Base-by-base conservation (phyloP, 1,140 invertebrate species). In the Drosophila quadrilineata region DNA sequence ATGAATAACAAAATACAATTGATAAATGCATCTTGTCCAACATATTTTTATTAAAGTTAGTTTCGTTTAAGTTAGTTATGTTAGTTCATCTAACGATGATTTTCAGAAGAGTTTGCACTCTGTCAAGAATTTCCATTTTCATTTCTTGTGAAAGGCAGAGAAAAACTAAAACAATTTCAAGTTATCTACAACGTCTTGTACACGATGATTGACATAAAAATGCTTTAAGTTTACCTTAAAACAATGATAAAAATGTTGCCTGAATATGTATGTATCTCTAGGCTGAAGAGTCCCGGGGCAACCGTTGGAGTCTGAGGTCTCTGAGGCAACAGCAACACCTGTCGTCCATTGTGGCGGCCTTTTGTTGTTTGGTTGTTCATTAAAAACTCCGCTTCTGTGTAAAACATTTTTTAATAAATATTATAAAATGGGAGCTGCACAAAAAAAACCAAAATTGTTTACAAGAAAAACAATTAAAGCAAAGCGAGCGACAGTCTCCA, bases 371-470 rank as follows among this genome's bases (percentile, higher is more conserved):
- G 17, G 24, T 56, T 73, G 56, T 73, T 85, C 75, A 75, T 80
- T 74, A 38, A 74, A 79, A 80, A 57, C 60, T 75, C 66, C 71
- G 56, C 64, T 87, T 87, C 84, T 87, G 85, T 60, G 64, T 87
- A 87, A 87, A 77, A 79, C 77, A 85, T 87, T 87, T 87, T 85
- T 85, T 84, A 67, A 79, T 80, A 86, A 87, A 86, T 87, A 74
- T 71, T 87, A 73, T 75, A 82, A 82, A 77, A 73, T 85, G 79
- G 79, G 33, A 82, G 79, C 68, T 72, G 57, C 53, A 53, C 35
- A 68, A 62, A 48, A 22, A n/a, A 74, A 68, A 75, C 54, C 48
- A 54, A 82, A 84, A 77, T 77, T 36, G 64, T 73, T 82, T 85
- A 82, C 79, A 65, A 85, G 77, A 84, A 82, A 82, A 82, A 66